Base-by-base conservation (phyloP, 2,888 invertebrate genomes). In the Spilosoma lubricipeda region DNA sequence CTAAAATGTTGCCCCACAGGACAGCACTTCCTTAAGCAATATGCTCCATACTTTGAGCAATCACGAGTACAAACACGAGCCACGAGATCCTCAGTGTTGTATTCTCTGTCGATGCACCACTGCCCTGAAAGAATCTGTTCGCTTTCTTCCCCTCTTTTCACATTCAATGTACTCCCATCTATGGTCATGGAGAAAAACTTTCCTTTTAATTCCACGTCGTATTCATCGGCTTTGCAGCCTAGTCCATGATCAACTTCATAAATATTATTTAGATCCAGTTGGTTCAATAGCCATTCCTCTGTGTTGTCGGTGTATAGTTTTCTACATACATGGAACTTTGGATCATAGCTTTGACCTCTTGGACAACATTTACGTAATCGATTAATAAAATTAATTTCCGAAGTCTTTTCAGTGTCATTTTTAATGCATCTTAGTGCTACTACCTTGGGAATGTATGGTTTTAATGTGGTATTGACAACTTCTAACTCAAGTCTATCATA, bases 21-120 rank as follows among this genome's bases (percentile, higher is more conserved):
- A 83, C 96, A 96, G 81, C 96, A 96, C 85, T 96, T 96, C 73
- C 92, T 93, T 8, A 96, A 79, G 80, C 96, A 96, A 78, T 86
- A 92, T 5, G 94, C 94, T 42, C 89, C 92, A 78, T 90, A 94
- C 8, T 79, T 81, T 0, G 85, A 78, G 80, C 93, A 94, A 75
- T 93, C 88, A 20, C 79, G 80, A 8, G 93, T 88, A 80, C 96
- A 96, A 20, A 92, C 91, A 56, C 94, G 90, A 48, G 92, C 94
- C 8, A 96, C 84, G 63, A 93, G 76, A 36, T 81, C 84, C 0
- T 79, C 72, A 9, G 82, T 82, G 13, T 79, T 72, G 63, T 84
- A 88, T 59, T 91, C 89, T n/a, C 89, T 87, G 70, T 96, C 96
- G 64, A 95, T 78, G 76, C 96, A 96, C 93, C 95, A 96, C 74